phyloP scores from a whole-genome alignment of 53 echinoderm and acorn worm species.

The Stichopus horrens region DNA sequence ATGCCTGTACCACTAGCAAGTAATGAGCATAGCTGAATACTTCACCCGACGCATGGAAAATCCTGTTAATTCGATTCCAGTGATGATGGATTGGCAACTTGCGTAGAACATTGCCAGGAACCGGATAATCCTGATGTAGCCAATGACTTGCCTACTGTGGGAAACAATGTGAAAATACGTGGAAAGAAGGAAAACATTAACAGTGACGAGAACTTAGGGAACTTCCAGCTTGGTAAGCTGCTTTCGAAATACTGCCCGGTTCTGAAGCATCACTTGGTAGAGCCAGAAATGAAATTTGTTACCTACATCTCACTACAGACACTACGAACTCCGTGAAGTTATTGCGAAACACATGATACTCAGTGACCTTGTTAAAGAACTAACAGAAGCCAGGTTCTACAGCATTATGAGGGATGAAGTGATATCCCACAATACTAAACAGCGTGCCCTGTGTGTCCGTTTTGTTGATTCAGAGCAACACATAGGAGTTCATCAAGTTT shows the following conservation, averaged over 20 bases:
- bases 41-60: too few species aligned
- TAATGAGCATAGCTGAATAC: too few species aligned
- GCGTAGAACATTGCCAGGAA: background rate
- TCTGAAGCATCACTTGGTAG: background rate
- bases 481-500: too few species aligned
- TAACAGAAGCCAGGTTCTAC: too few species aligned
- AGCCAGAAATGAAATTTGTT: background rate
- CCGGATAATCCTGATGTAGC: background rate
- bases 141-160: background rate
- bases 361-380: too few species aligned
- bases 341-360: too few species aligned
- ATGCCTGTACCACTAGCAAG: too few species aligned
- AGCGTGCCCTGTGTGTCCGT: background rate
- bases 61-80: background rate
- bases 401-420: too few species aligned
- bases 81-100: background rate
- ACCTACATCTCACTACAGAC: too few species aligned
- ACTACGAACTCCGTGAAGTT: too few species aligned
- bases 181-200: background rate
- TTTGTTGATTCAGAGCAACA: background rate
- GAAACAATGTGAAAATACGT: background rate
- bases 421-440: background rate
- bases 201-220: background rate
- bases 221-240: background rate
- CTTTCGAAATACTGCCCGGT: background rate